Evolutionary conservation across 2,113 vertebrate genomes (phyloP), one percentile per base, ranked within the genome.

Genomic region (Apistogramma diplotaenia): DNA sequence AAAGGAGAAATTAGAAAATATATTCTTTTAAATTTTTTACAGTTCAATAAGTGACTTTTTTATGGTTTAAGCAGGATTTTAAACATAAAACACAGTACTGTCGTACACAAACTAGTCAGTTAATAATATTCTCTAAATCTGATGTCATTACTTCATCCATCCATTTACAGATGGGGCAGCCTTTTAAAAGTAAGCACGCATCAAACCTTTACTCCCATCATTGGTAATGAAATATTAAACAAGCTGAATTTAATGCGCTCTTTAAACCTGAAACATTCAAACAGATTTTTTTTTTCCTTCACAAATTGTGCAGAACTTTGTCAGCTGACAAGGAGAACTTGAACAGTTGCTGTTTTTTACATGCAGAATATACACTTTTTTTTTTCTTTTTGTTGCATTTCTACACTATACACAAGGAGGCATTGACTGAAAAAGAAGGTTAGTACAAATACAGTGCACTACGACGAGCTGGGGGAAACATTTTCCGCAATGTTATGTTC

Each of bases 1-100:
- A 92, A 89, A 88, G 79, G 84, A 89, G 87, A 90, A 90, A 90
- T 91, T 93, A 91, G 86, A 92, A 94, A 92, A 93, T 92, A 93
- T 87, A 93, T 90, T 91, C 61, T 85, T 82, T 87, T 79, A 5
- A 70, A 83, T 87, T 85, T 85, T 87, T 58, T 87, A 92, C 85
- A 91, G 81, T 89, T 90, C 60, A 53, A 61, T 76, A 90, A 86
- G 79, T 93, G 83, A 51, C 56, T 83, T 83, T 78, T 53, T 81
- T 89, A 3, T 25, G 25, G 13, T 59, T 53, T 59, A 94, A 92
- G 91, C 90, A 60, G 74, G 78, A 86, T 85, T 62, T 76, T 85
- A 93, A 91, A 87, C 91, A 82, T 79, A 84, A 86, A 92, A 90
- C 87, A 93, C 90, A 91, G 74, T 57, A 84, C 77, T 86, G 86